These are phyloP conservation scores for Typhlichthys eigenmanni DNA, from an alignment of 2,797 vertebrate genomes.

Conservation along the genomic window DNA sequence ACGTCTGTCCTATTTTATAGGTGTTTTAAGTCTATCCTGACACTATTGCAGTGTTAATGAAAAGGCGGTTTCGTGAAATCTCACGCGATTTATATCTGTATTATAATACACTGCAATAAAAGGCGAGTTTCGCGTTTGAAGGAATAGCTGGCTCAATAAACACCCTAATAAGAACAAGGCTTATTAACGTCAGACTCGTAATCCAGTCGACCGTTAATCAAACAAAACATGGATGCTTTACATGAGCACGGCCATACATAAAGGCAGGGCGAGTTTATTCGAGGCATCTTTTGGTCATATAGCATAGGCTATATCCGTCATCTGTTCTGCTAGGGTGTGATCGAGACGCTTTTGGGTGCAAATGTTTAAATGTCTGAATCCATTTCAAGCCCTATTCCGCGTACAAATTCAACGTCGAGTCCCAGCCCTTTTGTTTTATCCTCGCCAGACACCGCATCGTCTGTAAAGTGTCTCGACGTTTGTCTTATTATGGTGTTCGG, in stretches of 20 bases:
- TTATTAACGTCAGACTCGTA: conserved; percentile 53
- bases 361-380: conserved; percentile 67
- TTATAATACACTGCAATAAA: not conserved
- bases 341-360: conserved; percentile 73
- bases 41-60: too few species aligned
- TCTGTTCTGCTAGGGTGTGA: conserved; percentile 88
- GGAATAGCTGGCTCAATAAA: conserved; percentile 31
- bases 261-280: conserved; percentile 63
- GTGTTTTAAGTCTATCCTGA: conserved; percentile 1
- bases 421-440: conserved; percentile 10
- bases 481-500: conserved; percentile 21
- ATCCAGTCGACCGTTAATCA: conserved; percentile 67
- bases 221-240: conserved; percentile 47
- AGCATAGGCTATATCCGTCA: conserved; percentile 37
- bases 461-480: conserved; percentile 22
- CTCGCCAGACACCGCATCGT: conserved; percentile 31
- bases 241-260: too few species aligned
- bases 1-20: conserved; percentile 10
- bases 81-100: conserved; percentile 4
- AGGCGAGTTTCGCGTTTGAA: conserved; percentile 9
- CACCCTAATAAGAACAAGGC: conserved; percentile 50
- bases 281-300: conserved; percentile 46
- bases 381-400: not conserved
- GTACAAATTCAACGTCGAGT: conserved; percentile 22
- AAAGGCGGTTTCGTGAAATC: too few species aligned